phyloP scores from a whole-genome alignment of 2,797 vertebrate genomes.

The Cossypha heuglini region DNA sequence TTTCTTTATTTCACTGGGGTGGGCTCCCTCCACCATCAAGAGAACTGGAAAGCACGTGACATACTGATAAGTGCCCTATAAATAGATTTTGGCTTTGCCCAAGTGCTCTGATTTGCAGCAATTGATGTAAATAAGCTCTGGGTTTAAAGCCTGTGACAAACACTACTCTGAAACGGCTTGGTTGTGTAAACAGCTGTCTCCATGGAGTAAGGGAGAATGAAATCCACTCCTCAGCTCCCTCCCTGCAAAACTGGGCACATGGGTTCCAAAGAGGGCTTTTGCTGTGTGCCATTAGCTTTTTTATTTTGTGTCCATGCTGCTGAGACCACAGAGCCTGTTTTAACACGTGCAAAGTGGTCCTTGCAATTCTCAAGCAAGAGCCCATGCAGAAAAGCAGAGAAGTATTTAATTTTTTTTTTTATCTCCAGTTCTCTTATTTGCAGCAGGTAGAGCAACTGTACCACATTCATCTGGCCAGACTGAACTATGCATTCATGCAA shows the following conservation, averaged over 20 bases:
- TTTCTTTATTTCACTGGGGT: not conserved
- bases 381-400: not conserved
- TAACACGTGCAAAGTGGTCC: accelerated
- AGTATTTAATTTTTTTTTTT: not conserved
- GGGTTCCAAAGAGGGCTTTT: not conserved
- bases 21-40: not conserved
- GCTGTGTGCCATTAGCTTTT: not conserved
- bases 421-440: not conserved
- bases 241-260: accelerated
- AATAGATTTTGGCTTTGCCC: not conserved
- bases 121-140: not conserved
- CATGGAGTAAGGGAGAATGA: not conserved
- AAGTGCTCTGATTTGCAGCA: not conserved
- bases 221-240: not conserved
- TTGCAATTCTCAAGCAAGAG: not conserved
- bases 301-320: not conserved
- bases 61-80: not conserved
- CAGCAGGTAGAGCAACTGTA: not conserved
- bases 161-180: not conserved
- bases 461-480: not conserved
- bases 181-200: not conserved
- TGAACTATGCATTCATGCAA: not conserved
- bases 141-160: not conserved
- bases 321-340: not conserved
- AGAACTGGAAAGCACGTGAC: not conserved